Evolutionary conservation across 2,113 vertebrate species (phyloP).

Genomic region (Anguilla rostrata): DNA sequence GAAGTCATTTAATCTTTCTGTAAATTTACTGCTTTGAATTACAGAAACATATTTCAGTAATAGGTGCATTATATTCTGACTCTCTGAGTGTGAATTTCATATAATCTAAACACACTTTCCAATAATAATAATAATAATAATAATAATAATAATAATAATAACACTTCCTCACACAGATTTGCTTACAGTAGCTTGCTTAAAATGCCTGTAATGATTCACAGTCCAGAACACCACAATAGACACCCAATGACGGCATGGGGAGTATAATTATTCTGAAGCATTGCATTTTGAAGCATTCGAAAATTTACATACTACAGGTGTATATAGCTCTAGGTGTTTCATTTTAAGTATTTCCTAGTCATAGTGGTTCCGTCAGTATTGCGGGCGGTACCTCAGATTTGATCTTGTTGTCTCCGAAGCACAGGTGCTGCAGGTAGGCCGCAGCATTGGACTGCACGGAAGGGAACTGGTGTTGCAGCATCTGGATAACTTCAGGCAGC

Average conservation of each 20-base stretch:
- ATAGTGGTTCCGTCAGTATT: background rate
- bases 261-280: too few relatives aligned
- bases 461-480: constrained; percentile 97
- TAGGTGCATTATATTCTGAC: constrained; percentile 38
- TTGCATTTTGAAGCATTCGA: too few relatives aligned
- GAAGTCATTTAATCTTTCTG: constrained; percentile 27
- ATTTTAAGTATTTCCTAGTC: background rate
- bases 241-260: too few relatives aligned
- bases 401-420: constrained; percentile 99
- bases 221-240: too few relatives aligned
- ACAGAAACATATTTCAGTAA: constrained; percentile 44
- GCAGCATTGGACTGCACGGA: constrained; percentile 98
- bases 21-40: constrained; percentile 26
- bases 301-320: too few relatives aligned
- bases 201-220: too few relatives aligned
- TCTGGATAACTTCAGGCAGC: constrained; percentile 98
- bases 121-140: background rate
- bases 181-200: too few relatives aligned
- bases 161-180: background rate
- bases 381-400: constrained; percentile 86
- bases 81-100: constrained; percentile 31
- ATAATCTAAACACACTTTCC: constrained; percentile 26
- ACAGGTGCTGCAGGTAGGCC: constrained; percentile 96
- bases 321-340: too few relatives aligned
- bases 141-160: background rate